Evolutionary conservation across 2,113 vertebrate species (phyloP).

Genomic region (Scortum barcoo): DNA sequence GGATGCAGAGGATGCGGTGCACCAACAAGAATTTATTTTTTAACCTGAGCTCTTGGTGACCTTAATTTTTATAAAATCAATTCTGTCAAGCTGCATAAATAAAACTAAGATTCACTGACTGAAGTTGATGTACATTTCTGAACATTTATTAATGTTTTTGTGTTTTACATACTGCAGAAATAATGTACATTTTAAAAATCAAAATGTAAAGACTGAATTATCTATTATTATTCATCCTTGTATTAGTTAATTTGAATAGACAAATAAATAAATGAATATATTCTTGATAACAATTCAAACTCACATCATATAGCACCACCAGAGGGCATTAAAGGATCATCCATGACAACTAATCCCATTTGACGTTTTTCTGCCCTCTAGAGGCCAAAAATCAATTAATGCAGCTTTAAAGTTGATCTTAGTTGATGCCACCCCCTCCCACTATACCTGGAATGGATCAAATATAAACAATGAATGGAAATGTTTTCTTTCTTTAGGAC

Average conservation of each 20-base stretch:
- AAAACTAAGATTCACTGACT: background rate
- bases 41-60: background rate
- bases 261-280: too few species aligned
- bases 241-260: too few species aligned
- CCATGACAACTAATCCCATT: background rate
- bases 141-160: too few species aligned
- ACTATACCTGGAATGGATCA: background rate
- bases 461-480: background rate
- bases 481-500: slow-evolving; percentile 80
- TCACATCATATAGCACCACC: background rate
- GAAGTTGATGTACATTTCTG: too few species aligned
- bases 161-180: too few species aligned
- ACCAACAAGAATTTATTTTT: background rate
- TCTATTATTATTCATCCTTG: too few species aligned
- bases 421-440: background rate
- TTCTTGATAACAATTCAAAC: background rate
- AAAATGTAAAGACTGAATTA: too few species aligned
- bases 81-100: too few species aligned
- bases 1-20: background rate
- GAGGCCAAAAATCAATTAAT: background rate
- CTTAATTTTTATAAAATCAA: background rate
- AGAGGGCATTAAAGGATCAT: background rate
- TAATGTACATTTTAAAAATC: too few species aligned
- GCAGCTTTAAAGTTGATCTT: background rate
- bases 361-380: background rate